Evolutionary conservation across 2,113 vertebrate species (phyloP).

Genomic region (Equus przewalskii): DNA sequence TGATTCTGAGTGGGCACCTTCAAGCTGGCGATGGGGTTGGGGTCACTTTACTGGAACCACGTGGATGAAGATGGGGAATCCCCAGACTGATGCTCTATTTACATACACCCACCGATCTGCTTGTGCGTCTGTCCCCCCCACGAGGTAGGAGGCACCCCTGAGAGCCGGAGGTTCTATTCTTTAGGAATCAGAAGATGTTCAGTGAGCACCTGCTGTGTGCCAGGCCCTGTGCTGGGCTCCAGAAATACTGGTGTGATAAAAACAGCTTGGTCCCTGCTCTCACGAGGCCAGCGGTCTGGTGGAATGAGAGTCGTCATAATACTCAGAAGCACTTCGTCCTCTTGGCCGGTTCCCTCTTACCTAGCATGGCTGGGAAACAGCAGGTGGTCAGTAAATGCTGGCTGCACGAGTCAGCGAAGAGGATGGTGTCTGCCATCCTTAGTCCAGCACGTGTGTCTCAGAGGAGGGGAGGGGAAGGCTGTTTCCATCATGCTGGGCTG

Average conservation of each 20-base stretch:
- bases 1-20: background rate
- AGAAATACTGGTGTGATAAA: background rate
- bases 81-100: background rate
- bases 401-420: background rate
- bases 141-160: background rate
- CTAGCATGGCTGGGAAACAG: fast-evolving
- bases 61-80: background rate
- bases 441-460: background rate
- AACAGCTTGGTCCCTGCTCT: background rate
- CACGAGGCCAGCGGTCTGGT: fast-evolving
- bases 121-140: background rate
- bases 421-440: background rate
- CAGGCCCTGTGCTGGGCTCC: too few species aligned
- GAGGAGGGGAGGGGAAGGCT: background rate
- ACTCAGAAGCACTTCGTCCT: background rate
- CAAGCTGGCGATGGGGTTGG: background rate
- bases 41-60: background rate
- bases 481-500: background rate
- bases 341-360: background rate
- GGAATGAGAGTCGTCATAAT: background rate
- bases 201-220: background rate
- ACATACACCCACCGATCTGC: background rate
- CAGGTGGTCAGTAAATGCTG: background rate
- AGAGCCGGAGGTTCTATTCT: background rate
- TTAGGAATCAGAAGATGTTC: background rate